Evolutionary conservation across 2,888 invertebrate genomes (phyloP).

Genomic region (Scaeva pyrastri): DNA sequence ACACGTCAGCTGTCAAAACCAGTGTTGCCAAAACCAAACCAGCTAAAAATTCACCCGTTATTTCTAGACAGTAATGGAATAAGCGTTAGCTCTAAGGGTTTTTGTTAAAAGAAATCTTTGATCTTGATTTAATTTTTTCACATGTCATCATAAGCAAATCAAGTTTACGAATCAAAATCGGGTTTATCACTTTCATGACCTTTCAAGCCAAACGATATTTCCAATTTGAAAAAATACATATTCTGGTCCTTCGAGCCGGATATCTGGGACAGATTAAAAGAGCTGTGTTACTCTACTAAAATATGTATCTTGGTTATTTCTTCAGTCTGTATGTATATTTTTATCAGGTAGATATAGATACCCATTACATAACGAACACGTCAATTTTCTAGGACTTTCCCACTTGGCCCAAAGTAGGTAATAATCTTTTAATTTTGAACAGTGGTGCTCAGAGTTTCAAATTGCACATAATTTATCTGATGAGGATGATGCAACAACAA

Average conservation of each 20-base stretch:
- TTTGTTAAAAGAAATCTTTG: too few species aligned
- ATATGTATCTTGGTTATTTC: neutral
- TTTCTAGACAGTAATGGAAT: too few species aligned
- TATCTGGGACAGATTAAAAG: neutral
- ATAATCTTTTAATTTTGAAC: conserved; percentile 25
- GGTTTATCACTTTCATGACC: too few species aligned
- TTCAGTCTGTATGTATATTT: neutral
- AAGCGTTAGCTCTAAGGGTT: too few species aligned
- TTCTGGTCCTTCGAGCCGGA: conserved; percentile 20
- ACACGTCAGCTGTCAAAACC: too few species aligned
- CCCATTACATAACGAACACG: neutral
- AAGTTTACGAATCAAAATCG: too few species aligned
- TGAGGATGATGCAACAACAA: conserved; percentile 3
- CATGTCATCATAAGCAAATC: too few species aligned
- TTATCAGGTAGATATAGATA: neutral
- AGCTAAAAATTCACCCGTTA: too few species aligned
- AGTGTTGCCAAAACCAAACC: too few species aligned
- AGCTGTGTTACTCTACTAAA: neutral
- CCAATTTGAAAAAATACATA: too few species aligned
- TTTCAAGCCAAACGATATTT: too few species aligned
- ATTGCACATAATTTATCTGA: conserved; percentile 22
- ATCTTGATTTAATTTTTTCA: too few species aligned
- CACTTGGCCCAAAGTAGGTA: neutral
- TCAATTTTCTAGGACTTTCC: neutral
- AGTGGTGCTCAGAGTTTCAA: neutral